A percentile compares a stretch with the other conserved stretches of the same genome.
These are phyloP conservation scores for Rhizomys pruinosus DNA, from an alignment of 2,113 vertebrate genomes.

Conservation along the genomic window DNA sequence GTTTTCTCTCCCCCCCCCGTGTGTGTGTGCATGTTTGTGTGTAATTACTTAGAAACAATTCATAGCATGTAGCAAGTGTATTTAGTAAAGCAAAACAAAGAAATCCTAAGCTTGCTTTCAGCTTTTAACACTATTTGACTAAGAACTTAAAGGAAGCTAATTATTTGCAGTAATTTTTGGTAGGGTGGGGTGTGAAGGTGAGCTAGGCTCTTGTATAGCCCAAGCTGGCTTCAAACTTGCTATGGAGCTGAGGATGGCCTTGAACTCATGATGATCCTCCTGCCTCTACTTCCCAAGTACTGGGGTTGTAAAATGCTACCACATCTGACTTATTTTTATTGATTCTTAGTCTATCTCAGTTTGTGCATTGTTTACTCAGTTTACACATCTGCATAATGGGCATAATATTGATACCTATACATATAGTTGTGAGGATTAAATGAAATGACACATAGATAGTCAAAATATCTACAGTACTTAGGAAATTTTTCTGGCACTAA, in stretches of 20 bases:
- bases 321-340: neutral
- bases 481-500: slow-evolving; percentile 27
- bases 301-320: neutral
- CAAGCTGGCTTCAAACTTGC: neutral
- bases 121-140: slow-evolving; percentile 28
- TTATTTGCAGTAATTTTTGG: neutral
- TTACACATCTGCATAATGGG: slow-evolving; percentile 5
- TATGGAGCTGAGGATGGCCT: neutral
- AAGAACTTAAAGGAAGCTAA: slow-evolving; percentile 33
- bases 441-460: slow-evolving; percentile 28
- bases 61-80: neutral
- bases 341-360: slow-evolving; percentile 27
- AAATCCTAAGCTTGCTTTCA: slow-evolving; percentile 20
- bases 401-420: slow-evolving; percentile 6
- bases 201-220: neutral
- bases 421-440: slow-evolving; percentile 27
- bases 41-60: slow-evolving; percentile 32
- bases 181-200: too few species aligned
- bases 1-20: neutral
- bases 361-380: slow-evolving; percentile 16
- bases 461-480: slow-evolving; percentile 32
- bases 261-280: neutral
- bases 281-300: neutral
- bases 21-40: neutral
- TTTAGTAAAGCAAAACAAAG: slow-evolving; percentile 41